Base-by-base conservation (phyloP, 2,888 invertebrate genomes). In the Chrysolina americana region DNA sequence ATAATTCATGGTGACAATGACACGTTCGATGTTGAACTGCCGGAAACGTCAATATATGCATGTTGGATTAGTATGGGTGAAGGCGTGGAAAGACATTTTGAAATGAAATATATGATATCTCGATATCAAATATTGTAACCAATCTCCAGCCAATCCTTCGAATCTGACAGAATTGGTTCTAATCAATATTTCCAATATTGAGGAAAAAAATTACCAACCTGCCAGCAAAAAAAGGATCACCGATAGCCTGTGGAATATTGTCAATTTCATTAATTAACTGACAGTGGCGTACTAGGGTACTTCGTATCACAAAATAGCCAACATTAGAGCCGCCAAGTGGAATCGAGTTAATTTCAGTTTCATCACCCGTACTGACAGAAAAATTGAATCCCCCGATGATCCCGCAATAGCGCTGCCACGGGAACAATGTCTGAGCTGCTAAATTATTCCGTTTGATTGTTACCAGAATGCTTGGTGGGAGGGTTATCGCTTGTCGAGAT, bases 361-460 rank as follows among this genome's bases (percentile, higher is more conserved):
- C 36, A 44, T 44, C 62, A 10, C 47, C 65, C 65, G 48, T 28
- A 66, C 73, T 65, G 64, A 63, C 66, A 36, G 21, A 59, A 70
- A 50, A 59, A 62, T 36, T 48, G 65, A 74, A 44, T 75, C 73
- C 68, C 74, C 68, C 69, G 73, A 73, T 69, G 66, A 74, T 72
- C 68, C 73, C 19, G 47, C 59, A 17, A 47, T 48, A 19, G 68
- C 62, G 75, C 72, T 66, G 64, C 71, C 75, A 56, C 83, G 83
- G 85, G 85, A 86, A 86, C 86, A 86, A 86, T 86, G 85, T 83
- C 81, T 79, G 81, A 82, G 78, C 83, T 85, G 78, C 81, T 86
- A 85, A 86, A 85, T 85, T 85, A 86, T 86, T 86, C 86, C 81
- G 83, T 86, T 85, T 86, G 86, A 85, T 84, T 83, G 75, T 77